These are phyloP conservation scores for Chinchilla lanigera DNA, from an alignment of 2,113 vertebrate genomes.

Conservation along the genomic window DNA sequence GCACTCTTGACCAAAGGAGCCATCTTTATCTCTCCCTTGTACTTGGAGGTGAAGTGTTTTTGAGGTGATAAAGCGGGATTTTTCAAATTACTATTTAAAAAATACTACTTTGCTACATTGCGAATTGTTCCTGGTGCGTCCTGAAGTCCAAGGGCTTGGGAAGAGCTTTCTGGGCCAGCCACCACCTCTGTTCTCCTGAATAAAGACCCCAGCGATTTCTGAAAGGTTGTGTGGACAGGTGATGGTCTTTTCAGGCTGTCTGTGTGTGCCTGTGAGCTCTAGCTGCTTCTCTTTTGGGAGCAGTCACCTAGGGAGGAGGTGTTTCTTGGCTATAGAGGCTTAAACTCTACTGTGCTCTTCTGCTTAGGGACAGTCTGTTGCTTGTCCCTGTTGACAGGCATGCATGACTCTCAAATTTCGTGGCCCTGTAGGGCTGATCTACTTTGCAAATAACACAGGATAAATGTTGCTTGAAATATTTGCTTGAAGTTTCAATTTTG, in stretches of 20 bases:
- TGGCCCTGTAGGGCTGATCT: neutral
- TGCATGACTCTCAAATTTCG: neutral
- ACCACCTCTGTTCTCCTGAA: neutral
- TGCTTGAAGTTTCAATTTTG: neutral
- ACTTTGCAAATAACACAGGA: neutral
- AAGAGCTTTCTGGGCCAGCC: neutral
- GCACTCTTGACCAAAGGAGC: conserved; percentile 59
- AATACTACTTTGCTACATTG: neutral
- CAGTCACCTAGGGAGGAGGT: neutral
- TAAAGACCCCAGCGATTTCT: neutral
- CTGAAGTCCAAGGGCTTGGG: neutral
- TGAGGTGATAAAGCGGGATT: conserved; percentile 37
- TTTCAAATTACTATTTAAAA: conserved; percentile 57
- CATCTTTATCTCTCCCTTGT: conserved; percentile 64
- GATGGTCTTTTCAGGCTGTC: neutral
- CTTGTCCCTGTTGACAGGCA: neutral
- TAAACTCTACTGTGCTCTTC: neutral
- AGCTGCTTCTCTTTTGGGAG: neutral
- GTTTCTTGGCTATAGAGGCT: neutral
- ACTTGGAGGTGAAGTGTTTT: conserved; percentile 57
- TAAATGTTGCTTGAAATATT: neutral
- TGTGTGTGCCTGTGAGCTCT: neutral
- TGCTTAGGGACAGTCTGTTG: neutral
- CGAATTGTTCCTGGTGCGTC: neutral
- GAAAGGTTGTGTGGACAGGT: neutral